A percentile compares a stretch with the other conserved stretches of the same genome.
phyloP scores from a whole-genome alignment of 2,888 invertebrate species.

The Synergus umbraculus region DNA sequence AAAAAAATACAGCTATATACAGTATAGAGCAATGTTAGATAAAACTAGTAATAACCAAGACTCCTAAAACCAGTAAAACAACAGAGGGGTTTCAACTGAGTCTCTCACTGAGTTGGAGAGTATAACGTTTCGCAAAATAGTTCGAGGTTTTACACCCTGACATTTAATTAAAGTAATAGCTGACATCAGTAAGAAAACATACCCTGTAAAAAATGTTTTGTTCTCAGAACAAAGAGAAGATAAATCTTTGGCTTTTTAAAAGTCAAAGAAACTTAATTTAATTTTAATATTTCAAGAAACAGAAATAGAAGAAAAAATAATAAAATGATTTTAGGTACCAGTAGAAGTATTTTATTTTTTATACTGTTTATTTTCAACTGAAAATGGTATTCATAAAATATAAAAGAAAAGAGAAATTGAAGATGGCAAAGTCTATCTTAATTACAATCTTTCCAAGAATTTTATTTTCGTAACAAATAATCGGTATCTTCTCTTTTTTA shows the following conservation, averaged over 20 bases:
- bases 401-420: neutral
- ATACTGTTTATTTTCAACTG: too few species aligned
- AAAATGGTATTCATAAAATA: too few species aligned
- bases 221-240: neutral
- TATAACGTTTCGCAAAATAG: conserved; percentile 42
- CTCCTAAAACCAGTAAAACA: conserved; percentile 30
- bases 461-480: conserved; percentile 3
- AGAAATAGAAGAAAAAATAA: too few species aligned
- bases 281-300: neutral
- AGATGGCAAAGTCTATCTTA: neutral
- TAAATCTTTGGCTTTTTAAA: too few species aligned
- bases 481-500: neutral
- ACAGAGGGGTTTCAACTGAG: conserved; percentile 15
- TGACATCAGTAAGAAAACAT: conserved; percentile 50
- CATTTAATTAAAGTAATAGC: conserved; percentile 66
- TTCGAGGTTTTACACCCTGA: conserved; percentile 52
- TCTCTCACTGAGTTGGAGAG: conserved; percentile 14
- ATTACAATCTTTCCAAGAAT: neutral
- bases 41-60: neutral
- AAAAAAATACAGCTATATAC: too few species aligned
- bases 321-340: too few species aligned
- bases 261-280: too few species aligned
- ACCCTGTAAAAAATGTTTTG: neutral
- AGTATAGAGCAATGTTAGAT: neutral
- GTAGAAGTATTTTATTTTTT: too few species aligned